Evolutionary conservation across 2,888 invertebrate genomes (phyloP).

Genomic region (Sicus ferrugineus): DNA sequence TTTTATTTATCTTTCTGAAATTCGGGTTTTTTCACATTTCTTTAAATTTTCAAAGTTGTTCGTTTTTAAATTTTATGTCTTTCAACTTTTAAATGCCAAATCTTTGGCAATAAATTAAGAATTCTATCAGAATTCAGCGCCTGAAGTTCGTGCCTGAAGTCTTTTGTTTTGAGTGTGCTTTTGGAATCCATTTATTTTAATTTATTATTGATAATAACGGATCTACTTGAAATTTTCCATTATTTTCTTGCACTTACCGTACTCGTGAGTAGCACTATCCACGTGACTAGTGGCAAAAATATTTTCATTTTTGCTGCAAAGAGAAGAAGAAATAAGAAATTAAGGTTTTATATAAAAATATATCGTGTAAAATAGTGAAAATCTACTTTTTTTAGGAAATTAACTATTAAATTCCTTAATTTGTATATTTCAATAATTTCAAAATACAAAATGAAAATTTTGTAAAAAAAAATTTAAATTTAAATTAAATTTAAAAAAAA

Average conservation of each 20-base stretch:
- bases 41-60: neutral
- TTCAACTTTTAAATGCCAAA: too few species aligned
- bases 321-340: slow-evolving; percentile 63
- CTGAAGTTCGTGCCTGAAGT: slow-evolving; percentile 12
- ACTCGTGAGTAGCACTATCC: slow-evolving; percentile 84
- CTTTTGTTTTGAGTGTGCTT: neutral
- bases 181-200: too few species aligned
- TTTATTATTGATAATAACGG: neutral
- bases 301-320: slow-evolving; percentile 91
- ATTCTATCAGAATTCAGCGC: neutral
- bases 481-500: too few species aligned
- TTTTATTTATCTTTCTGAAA: too few species aligned
- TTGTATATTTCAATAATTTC: too few species aligned
- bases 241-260: slow-evolving; percentile 72
- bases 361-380: slow-evolving; percentile 41
- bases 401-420: too few species aligned
- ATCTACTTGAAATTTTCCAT: neutral
- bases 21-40: too few species aligned
- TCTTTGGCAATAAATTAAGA: neutral
- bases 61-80: too few species aligned
- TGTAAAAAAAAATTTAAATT: too few species aligned
- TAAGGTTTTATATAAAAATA: slow-evolving; percentile 44
- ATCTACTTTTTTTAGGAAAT: too few species aligned
- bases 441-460: too few species aligned
- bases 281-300: slow-evolving; percentile 91